Evolutionary conservation across 2,113 vertebrate genomes (phyloP).

Genomic region (Odocoileus virginianus): DNA sequence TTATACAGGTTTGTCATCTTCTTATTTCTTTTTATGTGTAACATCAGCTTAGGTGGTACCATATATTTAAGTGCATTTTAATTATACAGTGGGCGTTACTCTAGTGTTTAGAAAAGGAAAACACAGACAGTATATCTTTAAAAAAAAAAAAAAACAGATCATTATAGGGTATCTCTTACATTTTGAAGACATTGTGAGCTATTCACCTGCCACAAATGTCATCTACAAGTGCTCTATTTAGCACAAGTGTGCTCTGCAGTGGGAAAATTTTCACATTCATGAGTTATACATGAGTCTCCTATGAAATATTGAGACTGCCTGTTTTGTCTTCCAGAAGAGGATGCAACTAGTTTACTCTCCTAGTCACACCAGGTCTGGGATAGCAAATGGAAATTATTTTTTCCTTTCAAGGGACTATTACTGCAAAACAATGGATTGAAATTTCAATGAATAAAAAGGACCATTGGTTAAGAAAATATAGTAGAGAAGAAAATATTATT

Average conservation of each 20-base stretch:
- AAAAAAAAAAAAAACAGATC: slow-evolving; percentile 64
- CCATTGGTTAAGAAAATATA: neutral
- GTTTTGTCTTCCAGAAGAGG: neutral
- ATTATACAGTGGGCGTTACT: neutral
- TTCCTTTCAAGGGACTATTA: neutral
- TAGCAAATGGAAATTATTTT: neutral
- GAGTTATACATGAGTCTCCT: neutral
- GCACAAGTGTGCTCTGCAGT: slow-evolving; percentile 31
- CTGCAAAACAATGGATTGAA: neutral
- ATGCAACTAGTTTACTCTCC: neutral
- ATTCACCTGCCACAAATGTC: slow-evolving; percentile 63
- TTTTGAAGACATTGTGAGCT: slow-evolving; percentile 60
- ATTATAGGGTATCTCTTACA: slow-evolving; percentile 47
- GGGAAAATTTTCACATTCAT: slow-evolving; percentile 41
- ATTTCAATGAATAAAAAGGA: slow-evolving; percentile 8
- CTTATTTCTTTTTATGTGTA: neutral
- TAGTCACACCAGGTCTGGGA: neutral
- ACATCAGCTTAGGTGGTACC: neutral
- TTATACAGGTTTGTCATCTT: neutral
- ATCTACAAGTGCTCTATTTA: slow-evolving; percentile 35
- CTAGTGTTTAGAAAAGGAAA: slow-evolving; percentile 32
- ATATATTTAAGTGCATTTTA: neutral
- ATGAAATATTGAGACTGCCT: neutral
- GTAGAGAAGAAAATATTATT: neutral
- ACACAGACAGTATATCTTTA: neutral